These are phyloP conservation scores for Microctonus hyperodae DNA, from an alignment of 2,888 invertebrate genomes.

Conservation along the genomic window DNA sequence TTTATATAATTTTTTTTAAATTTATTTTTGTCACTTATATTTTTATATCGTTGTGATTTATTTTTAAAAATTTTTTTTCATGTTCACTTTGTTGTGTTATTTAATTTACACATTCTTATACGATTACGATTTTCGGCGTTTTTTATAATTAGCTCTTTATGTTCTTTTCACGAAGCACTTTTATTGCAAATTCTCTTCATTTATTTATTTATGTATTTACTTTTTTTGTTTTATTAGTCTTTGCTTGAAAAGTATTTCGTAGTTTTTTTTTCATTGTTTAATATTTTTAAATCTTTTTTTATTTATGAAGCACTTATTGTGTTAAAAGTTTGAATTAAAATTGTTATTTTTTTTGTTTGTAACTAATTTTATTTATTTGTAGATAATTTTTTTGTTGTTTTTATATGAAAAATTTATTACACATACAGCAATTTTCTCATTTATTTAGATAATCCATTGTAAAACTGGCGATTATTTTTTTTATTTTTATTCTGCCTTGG, in stretches of 20 bases:
- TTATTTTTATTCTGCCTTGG: background rate
- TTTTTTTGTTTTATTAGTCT: too few relatives aligned
- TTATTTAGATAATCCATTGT: background rate
- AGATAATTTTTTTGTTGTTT: slow-evolving; percentile 19
- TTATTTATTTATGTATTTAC: slow-evolving; percentile 37
- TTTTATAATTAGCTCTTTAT: slow-evolving; percentile 16
- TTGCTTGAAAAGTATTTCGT: background rate
- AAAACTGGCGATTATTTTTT: background rate
- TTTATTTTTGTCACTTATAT: slow-evolving; percentile 34
- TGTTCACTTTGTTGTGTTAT: slow-evolving; percentile 18
- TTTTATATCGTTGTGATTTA: background rate
- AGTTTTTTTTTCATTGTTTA: slow-evolving; percentile 44
- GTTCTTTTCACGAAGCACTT: slow-evolving; percentile 27
- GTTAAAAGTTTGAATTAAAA: slow-evolving; percentile 40
- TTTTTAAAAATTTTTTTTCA: background rate
- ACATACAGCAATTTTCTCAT: background rate
- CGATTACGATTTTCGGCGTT: slow-evolving; percentile 17
- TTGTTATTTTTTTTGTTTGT: slow-evolving; percentile 16
- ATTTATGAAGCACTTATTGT: slow-evolving; percentile 55
- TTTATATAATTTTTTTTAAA: slow-evolving; percentile 34
- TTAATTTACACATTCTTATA: slow-evolving; percentile 6
- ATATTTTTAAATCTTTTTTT: slow-evolving; percentile 40
- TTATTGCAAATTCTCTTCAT: slow-evolving; percentile 49
- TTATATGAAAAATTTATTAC: slow-evolving; percentile 7
- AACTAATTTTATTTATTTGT: slow-evolving; percentile 17